Conservation (phyloP, 2,113 vertebrate genomes). For the Potamarius usumacintae region DNA sequence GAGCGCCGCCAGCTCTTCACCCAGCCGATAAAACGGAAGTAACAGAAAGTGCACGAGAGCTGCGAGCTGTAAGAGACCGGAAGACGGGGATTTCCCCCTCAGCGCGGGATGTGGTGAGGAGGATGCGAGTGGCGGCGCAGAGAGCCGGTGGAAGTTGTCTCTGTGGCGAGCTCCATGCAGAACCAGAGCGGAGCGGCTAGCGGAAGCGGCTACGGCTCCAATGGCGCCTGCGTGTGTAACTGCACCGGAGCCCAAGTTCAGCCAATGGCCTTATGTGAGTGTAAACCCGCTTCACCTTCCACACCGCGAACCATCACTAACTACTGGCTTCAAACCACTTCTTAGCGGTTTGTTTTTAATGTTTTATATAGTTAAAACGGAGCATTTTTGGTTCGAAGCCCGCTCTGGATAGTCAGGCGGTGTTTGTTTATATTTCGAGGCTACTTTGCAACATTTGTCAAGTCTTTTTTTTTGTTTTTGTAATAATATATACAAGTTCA, state of each 20-base stretch:
- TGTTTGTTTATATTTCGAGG: no score
- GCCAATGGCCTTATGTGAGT: conserved; percentile 65
- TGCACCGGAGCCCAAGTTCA: conserved; percentile 60
- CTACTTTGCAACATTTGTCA: no score
- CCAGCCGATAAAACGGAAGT: conserved; percentile 1
- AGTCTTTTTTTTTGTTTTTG: no score
- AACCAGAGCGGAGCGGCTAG: conserved; percentile 56
- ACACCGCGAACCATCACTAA: neutral
- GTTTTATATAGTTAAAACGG: neutral
- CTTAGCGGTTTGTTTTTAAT: neutral
- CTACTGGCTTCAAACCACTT: neutral
- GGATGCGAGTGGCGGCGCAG: conserved; percentile 27
- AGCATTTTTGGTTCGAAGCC: no score
- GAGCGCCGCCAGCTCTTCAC: conserved; percentile 36
- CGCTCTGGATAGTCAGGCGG: no score
- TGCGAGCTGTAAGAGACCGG: neutral
- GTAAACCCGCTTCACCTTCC: neutral
- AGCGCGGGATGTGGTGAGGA: conserved; percentile 27
- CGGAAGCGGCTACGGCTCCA: conserved; percentile 63
- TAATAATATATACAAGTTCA: no score
- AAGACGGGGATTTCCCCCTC: neutral
- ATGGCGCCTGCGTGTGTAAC: conserved; percentile 68
- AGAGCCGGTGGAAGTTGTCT: conserved; percentile 63
- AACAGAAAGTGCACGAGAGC: no score
- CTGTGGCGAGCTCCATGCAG: conserved; percentile 58